These are phyloP conservation scores for Diplazon laetatorius DNA, from an alignment of 2,888 invertebrate genomes.

Conservation along the genomic window DNA sequence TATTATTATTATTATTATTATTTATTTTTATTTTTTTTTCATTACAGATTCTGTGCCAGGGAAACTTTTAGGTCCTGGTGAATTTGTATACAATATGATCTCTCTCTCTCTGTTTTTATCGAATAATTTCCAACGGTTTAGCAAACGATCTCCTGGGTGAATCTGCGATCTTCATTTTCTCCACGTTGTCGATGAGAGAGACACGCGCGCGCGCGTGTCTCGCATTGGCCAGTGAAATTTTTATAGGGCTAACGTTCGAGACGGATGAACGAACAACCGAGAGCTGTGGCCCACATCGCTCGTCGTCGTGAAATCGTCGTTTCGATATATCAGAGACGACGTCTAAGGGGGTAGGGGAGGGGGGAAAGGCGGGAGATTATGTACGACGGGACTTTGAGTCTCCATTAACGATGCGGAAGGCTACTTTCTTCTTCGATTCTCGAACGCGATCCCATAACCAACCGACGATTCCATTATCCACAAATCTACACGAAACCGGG, in stretches of 20 bases:
- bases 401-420: constrained; percentile 38
- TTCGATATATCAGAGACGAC: constrained; percentile 39
- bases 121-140: constrained; percentile 27
- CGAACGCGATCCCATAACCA: constrained; percentile 34
- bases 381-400: constrained; percentile 7
- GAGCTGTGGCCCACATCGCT: constrained; percentile 56
- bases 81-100: no score
- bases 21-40: no score
- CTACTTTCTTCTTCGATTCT: constrained; percentile 62
- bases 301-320: constrained; percentile 49
- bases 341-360: no score
- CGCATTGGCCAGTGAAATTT: constrained; percentile 10
- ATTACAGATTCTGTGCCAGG: no score
- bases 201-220: not conserved
- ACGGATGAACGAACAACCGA: constrained; percentile 43
- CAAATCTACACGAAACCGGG: not conserved
- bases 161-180: not conserved
- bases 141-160: constrained; percentile 44
- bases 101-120: no score
- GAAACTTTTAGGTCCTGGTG: no score
- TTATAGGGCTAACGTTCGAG: constrained; percentile 24
- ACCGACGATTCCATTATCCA: constrained; percentile 3
- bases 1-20: no score
- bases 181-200: not conserved
- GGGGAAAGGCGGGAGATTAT: no score